Conservation (phyloP, 1,140 invertebrate genomes). For the Aphaenogaster ashmeadi region DNA sequence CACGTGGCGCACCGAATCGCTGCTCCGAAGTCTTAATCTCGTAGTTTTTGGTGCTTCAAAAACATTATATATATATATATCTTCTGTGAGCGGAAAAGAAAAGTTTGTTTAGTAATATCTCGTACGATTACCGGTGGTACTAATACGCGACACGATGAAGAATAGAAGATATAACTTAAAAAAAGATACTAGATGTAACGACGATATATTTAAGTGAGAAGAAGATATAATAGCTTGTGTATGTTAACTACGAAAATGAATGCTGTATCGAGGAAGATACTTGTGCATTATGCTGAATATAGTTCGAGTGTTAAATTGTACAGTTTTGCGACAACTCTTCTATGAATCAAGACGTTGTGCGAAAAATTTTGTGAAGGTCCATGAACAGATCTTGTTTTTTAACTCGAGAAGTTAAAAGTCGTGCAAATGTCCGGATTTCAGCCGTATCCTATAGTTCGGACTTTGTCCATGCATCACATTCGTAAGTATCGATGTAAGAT, state of each 20-base stretch:
- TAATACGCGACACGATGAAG: background rate
- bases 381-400: background rate
- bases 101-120: background rate
- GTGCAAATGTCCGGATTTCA: background rate
- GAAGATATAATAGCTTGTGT: background rate
- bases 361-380: background rate
- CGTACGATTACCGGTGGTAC: background rate
- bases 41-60: background rate
- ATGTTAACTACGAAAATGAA: background rate
- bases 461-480: background rate
- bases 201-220: background rate
- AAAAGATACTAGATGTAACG: background rate
- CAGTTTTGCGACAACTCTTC: background rate
- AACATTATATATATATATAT: background rate
- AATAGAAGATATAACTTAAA: background rate
- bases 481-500: background rate
- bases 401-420: background rate
- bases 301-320: background rate
- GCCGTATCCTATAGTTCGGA: background rate
- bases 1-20: slow-evolving; percentile 8
- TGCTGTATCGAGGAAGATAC: background rate
- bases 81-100: background rate
- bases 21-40: background rate
- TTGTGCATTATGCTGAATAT: background rate
- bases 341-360: background rate